Conservation (phyloP, 2,113 vertebrate genomes). For the Donacobius atricapilla region DNA sequence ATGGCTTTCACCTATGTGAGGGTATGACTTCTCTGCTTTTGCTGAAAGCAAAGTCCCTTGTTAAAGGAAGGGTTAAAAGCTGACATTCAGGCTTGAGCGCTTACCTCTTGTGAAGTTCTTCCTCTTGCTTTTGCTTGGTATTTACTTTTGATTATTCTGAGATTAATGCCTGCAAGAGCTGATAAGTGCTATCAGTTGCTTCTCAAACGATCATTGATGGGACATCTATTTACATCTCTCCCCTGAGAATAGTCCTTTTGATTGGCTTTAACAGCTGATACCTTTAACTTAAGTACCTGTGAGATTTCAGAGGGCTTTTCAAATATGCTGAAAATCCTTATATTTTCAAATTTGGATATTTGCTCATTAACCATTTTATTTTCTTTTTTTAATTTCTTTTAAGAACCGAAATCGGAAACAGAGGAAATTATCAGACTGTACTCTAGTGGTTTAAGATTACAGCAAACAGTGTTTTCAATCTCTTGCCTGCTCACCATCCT, state of each 20-base stretch:
- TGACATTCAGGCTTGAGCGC: neutral
- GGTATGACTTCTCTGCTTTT: neutral
- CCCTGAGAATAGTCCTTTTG: slow-evolving; percentile 26
- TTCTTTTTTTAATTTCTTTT: neutral
- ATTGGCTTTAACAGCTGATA: slow-evolving; percentile 45
- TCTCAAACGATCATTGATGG: slow-evolving; percentile 28
- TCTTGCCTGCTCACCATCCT: neutral
- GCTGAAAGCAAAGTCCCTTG: neutral
- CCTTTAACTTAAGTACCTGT: slow-evolving; percentile 37
- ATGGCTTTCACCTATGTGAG: neutral
- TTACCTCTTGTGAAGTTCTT: neutral
- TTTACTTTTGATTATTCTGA: slow-evolving; percentile 66
- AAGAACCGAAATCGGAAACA: slow-evolving; percentile 19
- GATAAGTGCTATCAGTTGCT: slow-evolving; percentile 50
- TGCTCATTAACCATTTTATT: neutral
- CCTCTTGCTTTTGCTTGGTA: slow-evolving; percentile 16
- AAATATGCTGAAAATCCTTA: neutral
- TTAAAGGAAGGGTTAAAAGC: slow-evolving; percentile 37
- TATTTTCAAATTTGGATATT: neutral
- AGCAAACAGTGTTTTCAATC: neutral
- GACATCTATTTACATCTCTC: slow-evolving; percentile 20
- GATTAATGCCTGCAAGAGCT: slow-evolving; percentile 55
- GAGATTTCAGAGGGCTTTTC: neutral
- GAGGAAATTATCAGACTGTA: neutral
- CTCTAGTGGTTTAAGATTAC: slow-evolving; percentile 8